These are phyloP conservation scores for Actinostola sp. DNA, from an alignment of 92 coral and sea anemone genomes.

Conservation along the genomic window DNA sequence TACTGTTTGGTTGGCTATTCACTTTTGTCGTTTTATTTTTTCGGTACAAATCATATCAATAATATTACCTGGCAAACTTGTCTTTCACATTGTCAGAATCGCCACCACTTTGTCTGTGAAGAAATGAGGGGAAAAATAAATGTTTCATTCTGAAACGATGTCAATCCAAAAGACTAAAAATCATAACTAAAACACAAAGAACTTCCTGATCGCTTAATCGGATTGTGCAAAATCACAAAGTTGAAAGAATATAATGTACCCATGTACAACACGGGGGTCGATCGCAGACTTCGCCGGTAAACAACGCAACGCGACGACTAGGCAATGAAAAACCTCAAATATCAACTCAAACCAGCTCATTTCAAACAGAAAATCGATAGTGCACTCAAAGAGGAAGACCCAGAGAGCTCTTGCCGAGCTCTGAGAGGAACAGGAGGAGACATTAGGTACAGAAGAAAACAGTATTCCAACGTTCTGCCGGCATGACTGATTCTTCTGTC, in stretches of 20 bases:
- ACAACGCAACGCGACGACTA: background rate
- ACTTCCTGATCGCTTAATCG: constrained; percentile 1
- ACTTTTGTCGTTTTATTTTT: background rate
- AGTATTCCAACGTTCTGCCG: background rate
- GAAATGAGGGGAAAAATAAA: background rate
- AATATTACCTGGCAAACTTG: constrained; percentile 91
- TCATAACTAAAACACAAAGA: background rate
- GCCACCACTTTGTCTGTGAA: constrained; percentile 54
- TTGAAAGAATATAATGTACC: background rate
- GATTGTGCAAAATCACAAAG: background rate
- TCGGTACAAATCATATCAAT: no score
- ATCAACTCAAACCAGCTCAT: background rate
- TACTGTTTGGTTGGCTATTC: background rate
- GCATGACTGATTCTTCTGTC: background rate
- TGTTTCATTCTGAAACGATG: background rate
- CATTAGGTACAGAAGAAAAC: no score
- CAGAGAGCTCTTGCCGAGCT: background rate
- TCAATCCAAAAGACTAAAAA: background rate
- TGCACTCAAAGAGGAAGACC: background rate
- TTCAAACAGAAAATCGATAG: background rate
- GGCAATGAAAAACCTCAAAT: background rate
- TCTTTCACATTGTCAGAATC: constrained; percentile 88
- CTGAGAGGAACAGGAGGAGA: background rate
- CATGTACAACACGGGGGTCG: background rate
- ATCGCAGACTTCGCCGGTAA: background rate